Conservation (phyloP, 2,797 vertebrate species). For the Silurus aristotelis region DNA sequence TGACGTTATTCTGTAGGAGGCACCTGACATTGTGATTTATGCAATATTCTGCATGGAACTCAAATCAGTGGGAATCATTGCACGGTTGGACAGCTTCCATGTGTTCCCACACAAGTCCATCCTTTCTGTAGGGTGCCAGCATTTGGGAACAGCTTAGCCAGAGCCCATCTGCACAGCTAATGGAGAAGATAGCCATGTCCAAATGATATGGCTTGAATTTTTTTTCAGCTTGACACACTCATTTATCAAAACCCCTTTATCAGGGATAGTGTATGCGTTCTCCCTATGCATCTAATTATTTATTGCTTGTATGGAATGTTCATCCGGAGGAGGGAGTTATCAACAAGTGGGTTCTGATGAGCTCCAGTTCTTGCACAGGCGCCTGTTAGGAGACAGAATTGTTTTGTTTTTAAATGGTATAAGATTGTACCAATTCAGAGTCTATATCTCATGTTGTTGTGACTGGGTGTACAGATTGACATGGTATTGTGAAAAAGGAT, state of each 20-base stretch:
- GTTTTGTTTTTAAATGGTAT: background rate
- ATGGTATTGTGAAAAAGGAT: background rate
- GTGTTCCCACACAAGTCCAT: constrained; percentile 40
- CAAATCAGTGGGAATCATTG: constrained; percentile 37
- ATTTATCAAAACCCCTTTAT: constrained; percentile 42
- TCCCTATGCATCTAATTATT: background rate
- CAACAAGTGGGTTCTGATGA: constrained; percentile 30
- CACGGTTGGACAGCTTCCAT: constrained; percentile 16
- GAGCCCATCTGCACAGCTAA: constrained; percentile 46
- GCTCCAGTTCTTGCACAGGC: constrained; percentile 11
- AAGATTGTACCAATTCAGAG: background rate
- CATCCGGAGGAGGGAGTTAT: constrained; percentile 27
- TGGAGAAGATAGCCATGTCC: constrained; percentile 46
- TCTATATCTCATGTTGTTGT: background rate
- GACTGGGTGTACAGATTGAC: background rate
- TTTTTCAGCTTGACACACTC: constrained; percentile 39
- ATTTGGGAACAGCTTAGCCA: constrained; percentile 36
- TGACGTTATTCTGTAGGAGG: constrained; percentile 5
- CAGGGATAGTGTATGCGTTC: constrained; percentile 9
- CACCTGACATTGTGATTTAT: background rate
- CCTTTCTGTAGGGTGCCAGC: constrained; percentile 13
- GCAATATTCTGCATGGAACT: constrained; percentile 6
- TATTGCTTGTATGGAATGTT: constrained; percentile 5
- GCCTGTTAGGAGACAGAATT: background rate
- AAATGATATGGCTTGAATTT: constrained; percentile 31